Evolutionary conservation across 2,113 vertebrate genomes (phyloP), one percentile per base, ranked within the genome.

Genomic region (Brienomyrus brachyistius): DNA sequence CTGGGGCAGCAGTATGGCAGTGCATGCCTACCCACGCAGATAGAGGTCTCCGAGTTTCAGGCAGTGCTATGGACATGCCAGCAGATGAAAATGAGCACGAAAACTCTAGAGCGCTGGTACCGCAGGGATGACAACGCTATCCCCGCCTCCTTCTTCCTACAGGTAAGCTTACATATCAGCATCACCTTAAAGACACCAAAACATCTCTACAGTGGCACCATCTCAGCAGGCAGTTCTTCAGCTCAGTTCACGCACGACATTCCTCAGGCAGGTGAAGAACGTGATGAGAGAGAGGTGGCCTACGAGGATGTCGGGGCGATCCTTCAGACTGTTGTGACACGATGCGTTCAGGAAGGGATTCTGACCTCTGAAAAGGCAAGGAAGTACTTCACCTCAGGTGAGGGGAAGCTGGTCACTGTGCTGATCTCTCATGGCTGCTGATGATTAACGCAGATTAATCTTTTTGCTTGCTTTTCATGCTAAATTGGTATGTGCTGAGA

Each of bases 11-110:
- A 95, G 88, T 97, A 96, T 88, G 96, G 96, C 54, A 10, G 70
- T 54, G 52, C 92, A 83, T 11, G 90, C 56, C 90, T 96, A 87
- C 96, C 96, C 2, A 11, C 90, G 10, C 93, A 92, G 92, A 94
- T 97, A 91, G 95, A 96, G 88, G 93, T 94, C 87, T 91, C 94
- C 0, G 96, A 97, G 92, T 96, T 93, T 91, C 95, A 96, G 92
- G 74, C 92, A 86, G 91, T 97, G 88, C 94, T 97, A 23, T 93
- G 92, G 89, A 90, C 91, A 48, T 92, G 94, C 88, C 95, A 96
- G 91, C 90, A 89, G 86, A 92, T 88, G 5, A 94, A 94, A 0
- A 2, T 95, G 70, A 92, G 91, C 91, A 96, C 95, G 52, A 89
- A 43, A 19, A 70, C 91, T 21, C 93, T 97, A 89, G 94, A 97